phyloP scores from a whole-genome alignment of 2,888 invertebrate genomes.

The Cephonodes hylas region DNA sequence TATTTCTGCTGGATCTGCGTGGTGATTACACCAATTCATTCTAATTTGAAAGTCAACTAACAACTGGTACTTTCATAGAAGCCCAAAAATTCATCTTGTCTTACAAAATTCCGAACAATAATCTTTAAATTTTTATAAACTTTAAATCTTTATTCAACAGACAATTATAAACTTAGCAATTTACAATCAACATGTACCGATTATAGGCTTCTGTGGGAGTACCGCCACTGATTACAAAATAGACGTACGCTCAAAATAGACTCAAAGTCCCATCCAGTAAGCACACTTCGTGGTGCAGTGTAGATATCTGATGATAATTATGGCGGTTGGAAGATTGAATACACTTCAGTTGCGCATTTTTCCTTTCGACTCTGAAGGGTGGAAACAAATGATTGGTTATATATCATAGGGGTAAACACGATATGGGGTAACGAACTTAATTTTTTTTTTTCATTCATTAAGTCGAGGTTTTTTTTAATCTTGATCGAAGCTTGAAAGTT shows the following conservation, averaged over 20 bases:
- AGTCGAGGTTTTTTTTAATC: background rate
- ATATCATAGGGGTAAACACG: conserved; percentile 8
- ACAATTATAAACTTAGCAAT: no score
- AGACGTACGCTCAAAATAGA: conserved; percentile 11
- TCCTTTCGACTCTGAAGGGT: conserved; percentile 22
- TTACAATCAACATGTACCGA: no score
- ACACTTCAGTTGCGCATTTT: conserved; percentile 49
- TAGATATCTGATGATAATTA: conserved; percentile 72
- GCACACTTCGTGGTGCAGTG: conserved; percentile 34
- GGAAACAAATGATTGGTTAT: conserved; percentile 13
- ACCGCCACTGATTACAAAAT: no score
- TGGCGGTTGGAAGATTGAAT: conserved; percentile 71
- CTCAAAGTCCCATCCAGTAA: conserved; percentile 29
- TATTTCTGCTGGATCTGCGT: background rate
- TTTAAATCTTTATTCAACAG: no score
- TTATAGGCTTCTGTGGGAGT: no score
- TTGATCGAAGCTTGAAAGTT: background rate
- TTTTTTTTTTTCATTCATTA: conserved; percentile 5
- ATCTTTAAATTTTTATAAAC: no score
- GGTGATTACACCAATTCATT: background rate
- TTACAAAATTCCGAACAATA: no score
- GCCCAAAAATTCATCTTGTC: no score
- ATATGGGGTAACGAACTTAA: conserved; percentile 4
- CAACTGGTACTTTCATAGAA: no score
- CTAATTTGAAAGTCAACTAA: no score